These are phyloP conservation scores for Romanogobio albipinnatus DNA, from an alignment of 2,113 vertebrate genomes.

Conservation along the genomic window DNA sequence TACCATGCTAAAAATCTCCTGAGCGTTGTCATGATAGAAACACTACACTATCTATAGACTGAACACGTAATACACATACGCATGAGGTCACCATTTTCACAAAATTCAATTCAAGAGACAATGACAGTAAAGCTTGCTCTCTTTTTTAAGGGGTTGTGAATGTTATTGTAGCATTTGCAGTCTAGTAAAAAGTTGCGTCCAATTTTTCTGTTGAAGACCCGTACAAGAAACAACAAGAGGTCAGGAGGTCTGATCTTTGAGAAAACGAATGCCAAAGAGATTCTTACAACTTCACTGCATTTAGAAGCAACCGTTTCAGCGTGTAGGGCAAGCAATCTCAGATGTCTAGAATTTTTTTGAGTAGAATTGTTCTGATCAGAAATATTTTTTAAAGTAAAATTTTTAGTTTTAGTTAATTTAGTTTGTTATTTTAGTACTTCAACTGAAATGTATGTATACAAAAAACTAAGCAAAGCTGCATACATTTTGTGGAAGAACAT, in stretches of 20 bases:
- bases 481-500: too few species aligned
- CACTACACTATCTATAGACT: too few species aligned
- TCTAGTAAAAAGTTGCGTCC: not conserved
- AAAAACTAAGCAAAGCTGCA: too few species aligned
- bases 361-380: not conserved
- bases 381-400: not conserved
- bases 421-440: too few species aligned
- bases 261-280: slow-evolving; percentile 20
- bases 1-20: too few species aligned
- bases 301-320: not conserved
- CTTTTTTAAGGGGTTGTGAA: not conserved
- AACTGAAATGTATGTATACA: too few species aligned
- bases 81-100: too few species aligned
- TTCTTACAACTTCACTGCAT: slow-evolving; percentile 16
- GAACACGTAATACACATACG: too few species aligned
- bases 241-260: slow-evolving; percentile 27
- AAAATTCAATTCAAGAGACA: too few species aligned
- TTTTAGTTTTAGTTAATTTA: too few species aligned
- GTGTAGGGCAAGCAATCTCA: slow-evolving; percentile 3
- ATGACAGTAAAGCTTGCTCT: too few species aligned
- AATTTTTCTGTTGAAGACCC: not conserved
- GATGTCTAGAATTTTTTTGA: not conserved
- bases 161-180: not conserved
- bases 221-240: not conserved
- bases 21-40: too few species aligned